Evolutionary conservation across 2,888 invertebrate species (phyloP).

Genomic region (Lochmaea capreae): DNA sequence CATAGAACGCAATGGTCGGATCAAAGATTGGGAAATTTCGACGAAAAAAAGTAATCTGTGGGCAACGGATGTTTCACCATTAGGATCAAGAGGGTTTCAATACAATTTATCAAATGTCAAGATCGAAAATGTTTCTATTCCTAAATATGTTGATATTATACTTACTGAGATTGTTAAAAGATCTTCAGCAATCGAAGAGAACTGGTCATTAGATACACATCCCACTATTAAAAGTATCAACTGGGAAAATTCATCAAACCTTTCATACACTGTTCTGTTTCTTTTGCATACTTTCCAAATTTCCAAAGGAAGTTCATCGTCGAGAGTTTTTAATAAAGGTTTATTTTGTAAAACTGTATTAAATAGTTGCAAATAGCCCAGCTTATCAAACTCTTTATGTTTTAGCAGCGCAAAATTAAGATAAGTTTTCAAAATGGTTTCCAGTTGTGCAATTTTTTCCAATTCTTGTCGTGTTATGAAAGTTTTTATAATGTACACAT

Average conservation of each 20-base stretch:
- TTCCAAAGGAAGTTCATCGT: slow-evolving; percentile 53
- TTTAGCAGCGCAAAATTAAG: slow-evolving; percentile 47
- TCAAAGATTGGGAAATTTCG: too few species aligned
- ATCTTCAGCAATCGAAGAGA: slow-evolving; percentile 53
- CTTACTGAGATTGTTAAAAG: slow-evolving; percentile 57
- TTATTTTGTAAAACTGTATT: slow-evolving; percentile 57
- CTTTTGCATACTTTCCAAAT: slow-evolving; percentile 53
- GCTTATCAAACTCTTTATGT: slow-evolving; percentile 46
- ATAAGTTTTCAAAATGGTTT: slow-evolving; percentile 47
- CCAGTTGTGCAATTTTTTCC: slow-evolving; percentile 46
- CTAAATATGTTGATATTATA: background rate
- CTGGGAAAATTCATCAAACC: slow-evolving; percentile 56
- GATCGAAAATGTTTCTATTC: too few species aligned
- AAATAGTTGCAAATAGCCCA: slow-evolving; percentile 53
- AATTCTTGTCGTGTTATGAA: slow-evolving; percentile 47
- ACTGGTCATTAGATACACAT: slow-evolving; percentile 58
- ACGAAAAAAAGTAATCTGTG: too few species aligned
- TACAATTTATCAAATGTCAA: too few species aligned
- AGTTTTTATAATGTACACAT: slow-evolving; percentile 49
- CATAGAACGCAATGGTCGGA: too few species aligned
- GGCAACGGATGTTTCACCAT: too few species aligned
- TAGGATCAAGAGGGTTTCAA: too few species aligned
- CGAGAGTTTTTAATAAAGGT: slow-evolving; percentile 48
- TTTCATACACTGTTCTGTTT: slow-evolving; percentile 30
- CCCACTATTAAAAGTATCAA: slow-evolving; percentile 57